Evolutionary conservation across 2,888 invertebrate genomes (phyloP), one percentile per base, ranked within the genome.

Genomic region (Spisula subtruncata): DNA sequence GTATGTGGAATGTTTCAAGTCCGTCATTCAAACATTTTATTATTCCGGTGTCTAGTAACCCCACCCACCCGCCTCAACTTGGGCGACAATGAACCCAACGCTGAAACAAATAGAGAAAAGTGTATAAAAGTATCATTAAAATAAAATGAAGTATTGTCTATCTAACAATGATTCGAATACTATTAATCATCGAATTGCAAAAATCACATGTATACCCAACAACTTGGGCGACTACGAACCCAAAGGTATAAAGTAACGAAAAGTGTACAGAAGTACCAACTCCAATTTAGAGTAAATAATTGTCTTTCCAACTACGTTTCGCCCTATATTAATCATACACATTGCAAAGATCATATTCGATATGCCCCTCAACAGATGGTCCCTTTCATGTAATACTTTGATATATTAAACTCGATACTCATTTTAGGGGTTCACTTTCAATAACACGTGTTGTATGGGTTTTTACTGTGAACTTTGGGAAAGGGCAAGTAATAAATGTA

Each of bases 251-350:
- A 14, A 75, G 16, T 75, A 25, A 6, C 1, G 32, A 18, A 75
- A 75, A 75, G 75, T 12, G 75, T 75, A 75, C 75, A 35, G 35
- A 75, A 35, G 75, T 75, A 75, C 75, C 75, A 32, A 35, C 35
- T 32, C 35, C 32, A 75, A 8, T 12, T 75, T 32, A 75, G 0
- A 32, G 18, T 75, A 32, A 75, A 75, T 35, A 32, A 35, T 75
- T 75, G 32, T 35, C 35, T 35, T 35, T 35, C 75, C 1, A 75
- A 32, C n/a, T 32, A 35, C 32, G 14, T 4, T 32, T 32, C 18
- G 10, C 14, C 29, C 1, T 32, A 25, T 75, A 75, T 75, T 32
- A 32, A 32, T 75, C 75, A 75, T 75, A 32, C 32, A 16, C 14
- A 25, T 25, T 35, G 32, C 35, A 35, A 75, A 35, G 18, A 35